These are phyloP conservation scores for Fragum whitleyi DNA, from an alignment of 2,888 invertebrate species.

Conservation along the genomic window DNA sequence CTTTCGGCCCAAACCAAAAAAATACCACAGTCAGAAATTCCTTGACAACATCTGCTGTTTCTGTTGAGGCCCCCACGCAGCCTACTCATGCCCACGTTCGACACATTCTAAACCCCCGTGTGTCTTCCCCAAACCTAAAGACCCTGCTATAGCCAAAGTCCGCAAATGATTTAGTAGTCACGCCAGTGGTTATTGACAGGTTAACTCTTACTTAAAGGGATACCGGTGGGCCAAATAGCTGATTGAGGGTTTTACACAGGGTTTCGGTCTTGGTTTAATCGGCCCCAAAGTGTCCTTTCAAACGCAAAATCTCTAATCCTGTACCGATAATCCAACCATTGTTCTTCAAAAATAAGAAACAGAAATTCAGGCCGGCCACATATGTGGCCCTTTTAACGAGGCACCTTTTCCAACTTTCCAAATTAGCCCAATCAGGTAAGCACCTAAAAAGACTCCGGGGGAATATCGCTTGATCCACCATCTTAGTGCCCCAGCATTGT, in stretches of 20 bases:
- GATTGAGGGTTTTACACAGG: constrained; percentile 20
- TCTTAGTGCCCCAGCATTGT: constrained; percentile 41
- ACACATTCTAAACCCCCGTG: background rate
- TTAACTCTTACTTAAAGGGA: background rate
- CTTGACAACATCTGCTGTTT: constrained; percentile 27
- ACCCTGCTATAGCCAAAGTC: background rate
- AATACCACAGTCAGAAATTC: background rate
- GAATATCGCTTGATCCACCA: constrained; percentile 56
- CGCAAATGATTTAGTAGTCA: background rate
- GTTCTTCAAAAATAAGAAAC: background rate
- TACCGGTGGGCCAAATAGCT: constrained; percentile 13
- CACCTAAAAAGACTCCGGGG: constrained; percentile 42
- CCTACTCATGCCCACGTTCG: constrained; percentile 20
- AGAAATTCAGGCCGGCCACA: constrained; percentile 17
- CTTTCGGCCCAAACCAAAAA: background rate
- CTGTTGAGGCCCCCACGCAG: constrained; percentile 35
- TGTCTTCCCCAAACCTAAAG: background rate
- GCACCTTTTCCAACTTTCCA: constrained; percentile 24
- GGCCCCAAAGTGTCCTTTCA: background rate
- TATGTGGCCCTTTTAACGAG: constrained; percentile 27
- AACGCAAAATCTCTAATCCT: constrained; percentile 28
- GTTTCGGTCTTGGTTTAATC: constrained; percentile 29
- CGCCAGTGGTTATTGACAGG: background rate
- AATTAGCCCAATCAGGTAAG: constrained; percentile 43
- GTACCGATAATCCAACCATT: constrained; percentile 10